A percentile compares a stretch with the other conserved stretches of the same genome.
These are phyloP conservation scores for Eristalis arbustorum DNA, from an alignment of 2,888 invertebrate genomes.

Conservation along the genomic window DNA sequence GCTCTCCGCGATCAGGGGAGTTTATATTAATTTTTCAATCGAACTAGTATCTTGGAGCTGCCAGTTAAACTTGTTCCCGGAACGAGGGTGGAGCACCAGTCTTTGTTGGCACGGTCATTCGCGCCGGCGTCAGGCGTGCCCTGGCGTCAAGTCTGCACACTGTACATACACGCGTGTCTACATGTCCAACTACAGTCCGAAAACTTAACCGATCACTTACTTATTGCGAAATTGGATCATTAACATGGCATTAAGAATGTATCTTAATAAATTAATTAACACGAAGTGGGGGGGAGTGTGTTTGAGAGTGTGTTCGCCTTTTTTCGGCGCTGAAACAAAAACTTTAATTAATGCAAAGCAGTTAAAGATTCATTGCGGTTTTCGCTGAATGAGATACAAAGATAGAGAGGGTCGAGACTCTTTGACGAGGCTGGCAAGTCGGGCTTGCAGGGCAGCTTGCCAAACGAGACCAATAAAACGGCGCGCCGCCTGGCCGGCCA, in stretches of 20 bases:
- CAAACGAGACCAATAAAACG: constrained; percentile 34
- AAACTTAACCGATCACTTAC: constrained; percentile 63
- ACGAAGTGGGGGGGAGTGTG: constrained; percentile 20
- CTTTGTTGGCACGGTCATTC: too few species aligned
- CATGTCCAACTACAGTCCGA: not conserved
- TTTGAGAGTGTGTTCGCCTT: not conserved
- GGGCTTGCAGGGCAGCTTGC: constrained; percentile 4
- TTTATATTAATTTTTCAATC: constrained; percentile 17
- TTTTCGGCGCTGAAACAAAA: not conserved
- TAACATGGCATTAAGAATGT: constrained; percentile 58
- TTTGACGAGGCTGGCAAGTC: not conserved
- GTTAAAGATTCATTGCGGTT: constrained; percentile 41
- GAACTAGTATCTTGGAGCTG: constrained; percentile 23
- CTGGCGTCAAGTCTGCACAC: not conserved
- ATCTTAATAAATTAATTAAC: constrained; percentile 70
- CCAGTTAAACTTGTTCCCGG: constrained; percentile 33
- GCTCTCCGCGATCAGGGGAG: constrained; percentile 22
- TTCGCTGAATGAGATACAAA: constrained; percentile 40
- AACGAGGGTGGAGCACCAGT: constrained; percentile 55
- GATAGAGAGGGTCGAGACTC: constrained; percentile 26
- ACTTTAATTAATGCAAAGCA: constrained; percentile 46
- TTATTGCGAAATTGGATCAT: constrained; percentile 54
- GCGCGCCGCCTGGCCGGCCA: not conserved
- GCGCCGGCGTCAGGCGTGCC: not conserved
- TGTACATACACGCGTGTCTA: not conserved